phyloP scores from a whole-genome alignment of 1,140 invertebrate species.

The Panagrolaimus sp. region DNA sequence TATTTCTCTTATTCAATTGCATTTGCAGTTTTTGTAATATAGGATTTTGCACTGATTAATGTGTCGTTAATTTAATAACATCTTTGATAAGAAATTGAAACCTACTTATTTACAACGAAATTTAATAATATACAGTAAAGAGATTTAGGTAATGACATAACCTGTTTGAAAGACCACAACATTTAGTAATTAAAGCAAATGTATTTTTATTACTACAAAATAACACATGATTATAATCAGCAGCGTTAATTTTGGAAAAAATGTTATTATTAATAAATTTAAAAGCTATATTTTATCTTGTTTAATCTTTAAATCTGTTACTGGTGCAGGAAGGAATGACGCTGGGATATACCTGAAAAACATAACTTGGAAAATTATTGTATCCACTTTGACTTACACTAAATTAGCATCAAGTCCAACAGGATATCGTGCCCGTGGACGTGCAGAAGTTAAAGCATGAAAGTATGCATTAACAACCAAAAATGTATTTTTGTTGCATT shows the following conservation, averaged over 20 bases:
- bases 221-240: not conserved
- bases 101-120: too few species aligned
- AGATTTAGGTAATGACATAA: too few species aligned
- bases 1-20: too few species aligned
- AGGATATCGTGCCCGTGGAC: conserved; percentile 14
- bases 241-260: not conserved
- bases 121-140: too few species aligned
- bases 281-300: not conserved
- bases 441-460: conserved; percentile 9
- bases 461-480: conserved; percentile 20
- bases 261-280: too few species aligned
- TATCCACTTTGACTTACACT: not conserved
- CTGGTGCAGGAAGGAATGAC: conserved; percentile 1
- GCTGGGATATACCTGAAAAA: conserved; percentile 4
- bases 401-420: conserved; percentile 17
- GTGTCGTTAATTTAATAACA: too few species aligned
- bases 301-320: not conserved
- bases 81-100: too few species aligned
- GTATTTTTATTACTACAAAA: too few species aligned
- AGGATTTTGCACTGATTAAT: too few species aligned
- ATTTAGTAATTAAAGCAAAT: too few species aligned
- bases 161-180: too few species aligned
- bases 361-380: not conserved
- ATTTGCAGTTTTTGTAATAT: too few species aligned
- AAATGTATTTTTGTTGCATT: conserved; percentile 6